These are phyloP conservation scores for Hirudinaria manillensis DNA, from an alignment of 2,888 invertebrate species.

Conservation along the genomic window DNA sequence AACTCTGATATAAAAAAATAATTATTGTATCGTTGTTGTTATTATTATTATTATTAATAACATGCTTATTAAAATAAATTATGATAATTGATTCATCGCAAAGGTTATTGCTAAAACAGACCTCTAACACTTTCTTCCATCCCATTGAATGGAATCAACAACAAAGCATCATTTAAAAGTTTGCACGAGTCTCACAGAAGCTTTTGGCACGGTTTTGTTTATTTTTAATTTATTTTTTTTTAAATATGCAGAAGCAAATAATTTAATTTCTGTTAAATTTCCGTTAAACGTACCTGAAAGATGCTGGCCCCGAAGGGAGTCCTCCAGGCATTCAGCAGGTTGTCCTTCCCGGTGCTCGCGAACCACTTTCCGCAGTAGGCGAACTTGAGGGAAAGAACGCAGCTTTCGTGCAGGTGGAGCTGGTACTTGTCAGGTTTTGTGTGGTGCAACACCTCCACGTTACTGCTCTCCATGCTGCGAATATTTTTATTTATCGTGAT, in stretches of 20 bases:
- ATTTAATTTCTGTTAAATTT: too few relatives aligned
- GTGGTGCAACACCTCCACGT: conserved; percentile 75
- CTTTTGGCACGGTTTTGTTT: too few relatives aligned
- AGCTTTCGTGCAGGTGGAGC: conserved; percentile 88
- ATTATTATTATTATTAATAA: too few relatives aligned
- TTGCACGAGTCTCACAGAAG: too few relatives aligned
- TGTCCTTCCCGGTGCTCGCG: conserved; percentile 88
- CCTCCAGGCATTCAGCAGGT: conserved; percentile 86
- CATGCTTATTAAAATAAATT: too few relatives aligned
- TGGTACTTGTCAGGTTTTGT: conserved; percentile 87
- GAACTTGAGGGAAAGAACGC: conserved; percentile 86
- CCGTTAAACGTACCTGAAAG: conserved; percentile 67
- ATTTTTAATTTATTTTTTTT: neutral
- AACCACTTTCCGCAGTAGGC: conserved; percentile 93
- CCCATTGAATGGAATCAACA: too few relatives aligned
- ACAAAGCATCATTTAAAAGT: too few relatives aligned
- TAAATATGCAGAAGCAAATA: neutral
- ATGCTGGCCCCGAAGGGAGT: conserved; percentile 90
- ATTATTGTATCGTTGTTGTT: too few relatives aligned
- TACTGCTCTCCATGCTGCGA: conserved; percentile 81
- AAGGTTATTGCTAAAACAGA: too few relatives aligned
- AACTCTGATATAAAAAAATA: too few relatives aligned
- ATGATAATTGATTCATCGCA: too few relatives aligned
- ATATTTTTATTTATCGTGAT: neutral
- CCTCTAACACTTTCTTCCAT: too few relatives aligned